Conservation (phyloP, 1,140 invertebrate species). For the Drosophila triauraria region DNA sequence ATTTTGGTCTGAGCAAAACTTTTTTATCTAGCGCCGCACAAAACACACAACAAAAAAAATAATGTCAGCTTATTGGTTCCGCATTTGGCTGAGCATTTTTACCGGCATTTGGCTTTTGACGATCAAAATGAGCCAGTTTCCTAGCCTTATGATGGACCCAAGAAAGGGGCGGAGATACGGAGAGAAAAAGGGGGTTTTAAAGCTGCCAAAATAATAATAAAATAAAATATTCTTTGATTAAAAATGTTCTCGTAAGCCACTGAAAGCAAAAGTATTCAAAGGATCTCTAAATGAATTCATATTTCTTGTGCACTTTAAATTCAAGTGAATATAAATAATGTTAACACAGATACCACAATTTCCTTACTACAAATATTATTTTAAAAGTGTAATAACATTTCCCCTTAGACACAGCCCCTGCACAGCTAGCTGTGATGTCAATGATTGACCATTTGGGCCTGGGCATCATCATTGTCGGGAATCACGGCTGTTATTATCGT, state of each 20-base stretch:
- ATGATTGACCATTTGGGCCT: constrained; percentile 36
- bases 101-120: constrained; percentile 53
- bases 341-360: background rate
- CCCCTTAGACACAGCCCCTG: constrained; percentile 7
- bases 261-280: background rate
- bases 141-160: constrained; percentile 17
- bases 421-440: constrained; percentile 19
- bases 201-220: too few species aligned
- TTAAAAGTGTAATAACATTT: background rate
- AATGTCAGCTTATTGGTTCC: constrained; percentile 59
- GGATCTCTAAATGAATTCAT: too few species aligned
- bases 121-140: constrained; percentile 39
- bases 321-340: background rate
- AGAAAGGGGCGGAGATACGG: background rate
- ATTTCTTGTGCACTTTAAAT: background rate
- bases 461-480: constrained; percentile 28
- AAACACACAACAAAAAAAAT: constrained; percentile 34
- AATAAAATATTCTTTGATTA: background rate
- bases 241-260: too few species aligned
- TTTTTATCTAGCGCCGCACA: constrained; percentile 17
- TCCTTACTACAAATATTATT: background rate
- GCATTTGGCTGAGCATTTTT: constrained; percentile 44
- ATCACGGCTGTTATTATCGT: constrained; percentile 63
- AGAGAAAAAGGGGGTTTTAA: background rate
- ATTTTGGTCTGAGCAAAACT: constrained; percentile 39